A percentile compares a stretch with the other conserved stretches of the same genome.
phyloP scores from a whole-genome alignment of 2,797 vertebrate genomes.

The Pitangus sulphuratus region DNA sequence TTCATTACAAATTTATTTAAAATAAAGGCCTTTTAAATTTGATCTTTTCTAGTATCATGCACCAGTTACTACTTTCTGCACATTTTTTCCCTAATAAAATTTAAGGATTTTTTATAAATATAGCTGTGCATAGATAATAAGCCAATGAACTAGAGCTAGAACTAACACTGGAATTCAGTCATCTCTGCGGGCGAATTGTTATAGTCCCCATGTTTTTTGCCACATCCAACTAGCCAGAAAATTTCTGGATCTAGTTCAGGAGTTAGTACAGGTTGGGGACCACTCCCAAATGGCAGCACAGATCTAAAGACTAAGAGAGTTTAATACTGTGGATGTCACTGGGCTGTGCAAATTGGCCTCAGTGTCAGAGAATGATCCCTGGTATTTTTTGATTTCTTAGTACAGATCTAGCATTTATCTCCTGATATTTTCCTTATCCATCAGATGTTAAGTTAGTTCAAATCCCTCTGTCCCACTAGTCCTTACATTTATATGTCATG shows the following conservation, averaged over 20 bases:
- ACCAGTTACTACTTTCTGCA: neutral
- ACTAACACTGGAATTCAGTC: neutral
- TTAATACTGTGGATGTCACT: neutral
- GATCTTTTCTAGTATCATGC: neutral
- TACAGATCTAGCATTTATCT: neutral
- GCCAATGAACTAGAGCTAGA: neutral
- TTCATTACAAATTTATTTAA: neutral
- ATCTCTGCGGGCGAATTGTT: neutral
- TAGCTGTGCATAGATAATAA: neutral
- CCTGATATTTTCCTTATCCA: constrained; percentile 5
- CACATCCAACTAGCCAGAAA: neutral
- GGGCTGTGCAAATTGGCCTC: neutral
- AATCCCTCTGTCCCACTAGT: neutral
- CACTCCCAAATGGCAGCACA: neutral
- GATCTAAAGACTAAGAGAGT: neutral
- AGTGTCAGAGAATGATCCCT: neutral
- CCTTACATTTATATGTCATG: neutral
- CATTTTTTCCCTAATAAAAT: neutral
- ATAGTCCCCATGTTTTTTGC: neutral
- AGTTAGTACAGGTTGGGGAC: neutral
- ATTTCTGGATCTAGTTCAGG: neutral
- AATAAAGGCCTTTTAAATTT: neutral
- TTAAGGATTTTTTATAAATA: neutral
- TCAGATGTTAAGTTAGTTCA: neutral
- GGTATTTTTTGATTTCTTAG: neutral